Evolutionary conservation across 1,140 invertebrate species (phyloP).

Genomic region (Tribolium madens): DNA sequence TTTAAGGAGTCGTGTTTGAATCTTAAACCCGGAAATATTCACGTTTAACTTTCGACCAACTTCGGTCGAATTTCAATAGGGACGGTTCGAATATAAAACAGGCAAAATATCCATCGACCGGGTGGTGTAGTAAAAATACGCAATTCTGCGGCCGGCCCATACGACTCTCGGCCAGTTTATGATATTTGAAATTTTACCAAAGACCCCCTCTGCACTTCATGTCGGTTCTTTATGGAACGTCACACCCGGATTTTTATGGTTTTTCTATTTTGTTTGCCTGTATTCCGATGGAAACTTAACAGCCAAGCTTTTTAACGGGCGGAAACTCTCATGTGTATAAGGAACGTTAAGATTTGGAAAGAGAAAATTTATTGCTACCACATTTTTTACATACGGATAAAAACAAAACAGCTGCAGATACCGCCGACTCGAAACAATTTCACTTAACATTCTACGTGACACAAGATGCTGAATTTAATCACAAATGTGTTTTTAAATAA

Average conservation of each 20-base stretch:
- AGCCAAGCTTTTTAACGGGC: slow-evolving; percentile 15
- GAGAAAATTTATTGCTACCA: slow-evolving; percentile 11
- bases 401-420: neutral
- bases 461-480: neutral
- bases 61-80: slow-evolving; percentile 30
- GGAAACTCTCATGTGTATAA: slow-evolving; percentile 22
- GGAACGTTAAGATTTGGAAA: slow-evolving; percentile 12
- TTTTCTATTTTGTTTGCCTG: slow-evolving; percentile 46
- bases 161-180: slow-evolving; percentile 44
- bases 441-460: slow-evolving; percentile 9
- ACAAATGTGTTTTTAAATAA: neutral
- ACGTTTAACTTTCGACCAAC: slow-evolving; percentile 27
- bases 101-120: slow-evolving; percentile 40
- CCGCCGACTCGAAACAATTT: slow-evolving; percentile 12
- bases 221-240: slow-evolving; percentile 36
- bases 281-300: slow-evolving; percentile 41
- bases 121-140: slow-evolving; percentile 42
- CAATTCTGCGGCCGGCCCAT: slow-evolving; percentile 45
- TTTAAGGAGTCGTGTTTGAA: neutral
- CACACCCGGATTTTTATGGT: slow-evolving; percentile 42
- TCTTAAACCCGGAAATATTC: slow-evolving; percentile 39
- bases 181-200: slow-evolving; percentile 44
- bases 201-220: slow-evolving; percentile 38
- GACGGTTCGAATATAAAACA: slow-evolving; percentile 38
- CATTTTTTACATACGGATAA: slow-evolving; percentile 15